phyloP scores from a whole-genome alignment of 2,113 vertebrate genomes.

The Tenrec ecaudatus region DNA sequence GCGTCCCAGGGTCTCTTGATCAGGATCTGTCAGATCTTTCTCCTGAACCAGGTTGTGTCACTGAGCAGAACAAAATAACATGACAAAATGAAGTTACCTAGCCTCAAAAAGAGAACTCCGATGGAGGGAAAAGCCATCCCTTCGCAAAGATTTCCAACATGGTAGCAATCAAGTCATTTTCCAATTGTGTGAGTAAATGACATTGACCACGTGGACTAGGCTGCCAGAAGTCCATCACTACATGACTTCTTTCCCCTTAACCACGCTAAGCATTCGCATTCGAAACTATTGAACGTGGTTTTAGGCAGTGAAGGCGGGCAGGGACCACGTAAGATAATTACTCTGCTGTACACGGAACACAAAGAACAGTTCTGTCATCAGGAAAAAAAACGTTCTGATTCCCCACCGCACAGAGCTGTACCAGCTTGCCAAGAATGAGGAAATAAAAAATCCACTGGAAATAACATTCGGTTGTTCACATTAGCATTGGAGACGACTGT shows the following conservation, averaged over 20 bases:
- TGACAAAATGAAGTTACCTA: slow-evolving; percentile 70
- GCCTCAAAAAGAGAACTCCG: slow-evolving; percentile 58
- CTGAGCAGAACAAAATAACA: slow-evolving; percentile 63
- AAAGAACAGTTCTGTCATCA: slow-evolving; percentile 54
- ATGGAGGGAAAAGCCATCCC: slow-evolving; percentile 32
- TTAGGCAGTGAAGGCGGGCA: not conserved
- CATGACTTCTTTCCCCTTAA: slow-evolving; percentile 39
- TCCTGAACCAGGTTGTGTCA: slow-evolving; percentile 60
- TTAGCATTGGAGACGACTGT: slow-evolving; percentile 82
- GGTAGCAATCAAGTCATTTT: slow-evolving; percentile 72
- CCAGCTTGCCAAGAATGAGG: slow-evolving; percentile 68
- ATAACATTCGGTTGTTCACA: slow-evolving; percentile 80
- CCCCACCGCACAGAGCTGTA: slow-evolving; percentile 56
- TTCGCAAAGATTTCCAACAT: slow-evolving; percentile 57
- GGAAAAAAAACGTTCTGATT: slow-evolving; percentile 56
- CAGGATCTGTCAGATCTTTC: slow-evolving; percentile 18
- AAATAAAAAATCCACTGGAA: slow-evolving; percentile 72
- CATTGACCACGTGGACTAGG: slow-evolving; percentile 62
- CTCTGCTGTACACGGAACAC: slow-evolving; percentile 55
- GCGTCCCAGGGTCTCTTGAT: slow-evolving; percentile 32
- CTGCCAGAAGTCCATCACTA: slow-evolving; percentile 59
- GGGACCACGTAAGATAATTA: slow-evolving; percentile 30
- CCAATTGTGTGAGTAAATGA: slow-evolving; percentile 61
- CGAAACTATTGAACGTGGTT: slow-evolving; percentile 56
- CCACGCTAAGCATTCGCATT: slow-evolving; percentile 53